phyloP scores from a whole-genome alignment of 2,113 vertebrate species.

The Coreoperca whiteheadi region DNA sequence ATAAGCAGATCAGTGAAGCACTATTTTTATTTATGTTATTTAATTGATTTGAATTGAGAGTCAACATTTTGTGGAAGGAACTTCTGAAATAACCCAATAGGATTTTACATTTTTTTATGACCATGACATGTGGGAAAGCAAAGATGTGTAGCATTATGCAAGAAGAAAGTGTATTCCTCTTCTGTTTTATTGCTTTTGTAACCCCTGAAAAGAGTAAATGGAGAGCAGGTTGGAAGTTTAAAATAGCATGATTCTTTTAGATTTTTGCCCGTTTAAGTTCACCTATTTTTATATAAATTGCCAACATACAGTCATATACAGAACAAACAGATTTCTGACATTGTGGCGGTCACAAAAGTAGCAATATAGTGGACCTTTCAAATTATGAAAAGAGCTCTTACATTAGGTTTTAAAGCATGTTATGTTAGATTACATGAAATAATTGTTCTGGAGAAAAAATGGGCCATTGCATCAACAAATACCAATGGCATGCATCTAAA shows the following conservation, averaged over 20 bases:
- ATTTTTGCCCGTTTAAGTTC: not conserved
- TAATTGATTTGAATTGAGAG: not conserved
- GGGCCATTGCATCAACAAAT: not conserved
- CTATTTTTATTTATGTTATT: not conserved
- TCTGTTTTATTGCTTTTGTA: not conserved
- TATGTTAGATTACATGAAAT: not conserved
- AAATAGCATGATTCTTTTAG: not conserved
- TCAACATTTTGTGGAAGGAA: not conserved
- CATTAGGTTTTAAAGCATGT: not conserved
- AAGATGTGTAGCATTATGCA: not conserved
- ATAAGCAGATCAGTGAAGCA: not conserved
- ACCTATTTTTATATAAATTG: not conserved
- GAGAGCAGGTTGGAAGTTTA: not conserved
- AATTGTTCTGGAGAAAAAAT: not conserved
- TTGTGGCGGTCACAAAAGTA: not conserved
- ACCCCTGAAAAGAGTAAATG: not conserved
- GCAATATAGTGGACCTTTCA: not conserved
- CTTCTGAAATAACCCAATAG: no score
- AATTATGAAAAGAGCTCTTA: not conserved
- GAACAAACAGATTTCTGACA: not conserved
- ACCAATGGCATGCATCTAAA: not conserved
- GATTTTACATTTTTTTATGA: not conserved
- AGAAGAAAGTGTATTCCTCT: not conserved
- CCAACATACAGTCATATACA: not conserved
- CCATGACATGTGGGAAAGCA: not conserved